Evolutionary conservation across 2,888 invertebrate species (phyloP), one percentile per base, ranked within the genome.

Genomic region (Drosophila acutilabella): DNA sequence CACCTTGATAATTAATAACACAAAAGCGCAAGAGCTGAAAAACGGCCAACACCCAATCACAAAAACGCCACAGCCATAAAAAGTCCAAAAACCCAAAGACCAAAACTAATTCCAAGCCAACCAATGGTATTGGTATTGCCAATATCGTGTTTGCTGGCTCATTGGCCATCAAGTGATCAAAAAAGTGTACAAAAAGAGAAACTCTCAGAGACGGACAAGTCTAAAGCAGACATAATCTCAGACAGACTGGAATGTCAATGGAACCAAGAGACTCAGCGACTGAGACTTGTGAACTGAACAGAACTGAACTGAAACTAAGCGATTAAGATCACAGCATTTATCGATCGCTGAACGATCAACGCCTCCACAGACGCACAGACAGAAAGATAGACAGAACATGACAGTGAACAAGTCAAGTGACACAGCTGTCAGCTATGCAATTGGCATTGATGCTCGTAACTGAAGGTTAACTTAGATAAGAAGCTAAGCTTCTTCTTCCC

Each of bases 191-290:
- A 61, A 53, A 56, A 48, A 54, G 18, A 60, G 47, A 65, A 54
- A 79, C 73, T 81, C 41, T 13, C 60, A 53, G 23, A 58, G 58
- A 42, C 62, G 53, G 60, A 57, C 74, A 52, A 45, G 75, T 74
- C 75, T 61, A 65, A 76, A 78, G 82, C 89, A 86, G 81, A 89
- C 90, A 88, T 90, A 90, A 90, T 90, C 90, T 89, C 88, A 86
- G 89, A 89, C 89, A 74, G 70, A 61, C 64, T 66, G 77, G 89
- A 89, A 90, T 90, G 89, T 85, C 82, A 81, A 66, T 73, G 70
- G 61, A 65, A 57, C 71, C 62, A 53, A 41, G 20, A 30, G 10
- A 47, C 52, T 41, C 38, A 3, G 26, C 13, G 14, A 30, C 30
- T 50, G 33, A 38, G 23, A 23, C 38, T 14, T 10, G 38, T 23